Evolutionary conservation across 2,797 vertebrate species (phyloP).

Genomic region (Pachyuromys duprasi): DNA sequence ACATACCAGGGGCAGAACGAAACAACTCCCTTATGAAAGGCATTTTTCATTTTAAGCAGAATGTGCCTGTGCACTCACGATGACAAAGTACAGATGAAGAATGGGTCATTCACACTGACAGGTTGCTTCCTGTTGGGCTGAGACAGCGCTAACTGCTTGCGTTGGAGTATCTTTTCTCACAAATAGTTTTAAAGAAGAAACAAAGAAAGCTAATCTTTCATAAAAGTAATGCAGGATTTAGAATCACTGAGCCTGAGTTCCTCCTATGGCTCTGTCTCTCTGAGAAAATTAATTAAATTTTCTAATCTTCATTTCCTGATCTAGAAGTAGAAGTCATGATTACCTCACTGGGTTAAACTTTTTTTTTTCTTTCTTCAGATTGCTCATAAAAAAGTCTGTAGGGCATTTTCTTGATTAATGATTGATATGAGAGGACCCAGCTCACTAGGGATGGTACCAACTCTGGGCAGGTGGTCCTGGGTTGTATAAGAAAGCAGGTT

Average conservation of each 20-base stretch:
- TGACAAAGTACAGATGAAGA: constrained; percentile 48
- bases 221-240: background rate
- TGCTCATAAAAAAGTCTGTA: background rate
- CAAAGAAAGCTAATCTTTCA: background rate
- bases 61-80: constrained; percentile 26
- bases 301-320: background rate
- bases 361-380: background rate
- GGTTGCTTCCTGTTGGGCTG: constrained; percentile 48
- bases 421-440: background rate
- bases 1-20: constrained; percentile 67
- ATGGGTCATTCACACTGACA: constrained; percentile 50
- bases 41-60: constrained; percentile 73
- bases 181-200: constrained; percentile 41
- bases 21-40: constrained; percentile 74
- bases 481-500: background rate
- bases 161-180: constrained; percentile 48
- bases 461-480: background rate
- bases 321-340: background rate
- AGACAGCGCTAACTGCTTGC: background rate
- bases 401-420: background rate
- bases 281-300: constrained; percentile 5
- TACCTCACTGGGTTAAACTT: background rate
- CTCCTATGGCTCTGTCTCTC: background rate
- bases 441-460: no score
- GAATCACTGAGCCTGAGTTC: background rate